Evolutionary conservation across 2,888 invertebrate species (phyloP).

Genomic region (Calameuta filiformis): DNA sequence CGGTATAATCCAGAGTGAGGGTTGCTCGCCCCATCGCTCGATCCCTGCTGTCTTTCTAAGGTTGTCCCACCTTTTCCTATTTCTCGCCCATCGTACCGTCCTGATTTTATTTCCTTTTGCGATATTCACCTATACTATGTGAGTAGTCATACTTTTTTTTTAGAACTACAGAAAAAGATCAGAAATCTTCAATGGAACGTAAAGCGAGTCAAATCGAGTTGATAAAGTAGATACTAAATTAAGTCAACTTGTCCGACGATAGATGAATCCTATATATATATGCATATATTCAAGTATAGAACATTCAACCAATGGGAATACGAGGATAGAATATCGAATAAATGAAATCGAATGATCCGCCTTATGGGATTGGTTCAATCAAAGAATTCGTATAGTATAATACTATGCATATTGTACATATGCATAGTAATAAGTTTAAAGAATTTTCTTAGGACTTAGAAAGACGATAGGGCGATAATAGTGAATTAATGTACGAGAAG

Average conservation of each 20-base stretch:
- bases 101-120: not conserved
- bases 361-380: not conserved
- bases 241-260: not conserved
- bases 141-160: not conserved
- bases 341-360: not conserved
- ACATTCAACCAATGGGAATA: not conserved
- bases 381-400: not conserved
- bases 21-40: not conserved
- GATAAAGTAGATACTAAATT: not conserved
- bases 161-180: not conserved
- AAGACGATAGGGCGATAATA: not conserved
- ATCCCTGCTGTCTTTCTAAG: not conserved
- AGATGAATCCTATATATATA: not conserved
- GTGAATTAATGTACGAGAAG: not conserved
- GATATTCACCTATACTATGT: not conserved
- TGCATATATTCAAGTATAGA: not conserved
- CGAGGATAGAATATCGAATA: not conserved
- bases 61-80: not conserved
- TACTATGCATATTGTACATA: not conserved
- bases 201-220: not conserved
- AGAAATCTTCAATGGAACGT: not conserved
- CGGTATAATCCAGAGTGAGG: constrained; percentile 16
- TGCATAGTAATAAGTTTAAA: not conserved
- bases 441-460: not conserved
- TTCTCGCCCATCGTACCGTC: not conserved